Conservation (phyloP, 2,888 invertebrate species). For the Cerastoderma edule region DNA sequence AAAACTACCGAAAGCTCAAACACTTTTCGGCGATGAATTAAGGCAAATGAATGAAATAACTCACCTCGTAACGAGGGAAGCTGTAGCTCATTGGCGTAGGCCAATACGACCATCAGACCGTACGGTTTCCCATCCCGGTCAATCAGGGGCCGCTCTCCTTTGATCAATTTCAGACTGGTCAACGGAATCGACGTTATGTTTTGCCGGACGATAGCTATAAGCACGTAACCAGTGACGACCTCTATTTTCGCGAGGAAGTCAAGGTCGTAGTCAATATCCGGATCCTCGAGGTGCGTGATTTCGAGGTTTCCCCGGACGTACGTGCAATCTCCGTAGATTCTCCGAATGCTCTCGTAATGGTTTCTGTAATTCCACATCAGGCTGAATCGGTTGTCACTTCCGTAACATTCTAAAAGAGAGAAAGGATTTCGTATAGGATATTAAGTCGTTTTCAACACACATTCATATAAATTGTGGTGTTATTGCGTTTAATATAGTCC, state of each 20-base stretch:
- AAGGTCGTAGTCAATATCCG: conserved; percentile 90
- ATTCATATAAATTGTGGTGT: no score
- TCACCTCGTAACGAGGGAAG: conserved; percentile 12
- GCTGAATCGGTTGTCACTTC: conserved; percentile 72
- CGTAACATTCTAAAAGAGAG: conserved; percentile 71
- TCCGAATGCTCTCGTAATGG: conserved; percentile 72
- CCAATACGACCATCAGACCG: not conserved
- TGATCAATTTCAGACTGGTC: conserved; percentile 10
- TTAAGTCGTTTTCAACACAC: no score
- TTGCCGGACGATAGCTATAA: conserved; percentile 87
- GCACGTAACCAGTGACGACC: conserved; percentile 97
- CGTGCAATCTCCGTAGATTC: conserved; percentile 96
- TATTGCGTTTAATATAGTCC: no score
- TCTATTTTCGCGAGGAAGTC: conserved; percentile 96
- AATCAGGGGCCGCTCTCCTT: not conserved
- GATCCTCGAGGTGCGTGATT: conserved; percentile 92
- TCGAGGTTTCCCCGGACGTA: conserved; percentile 99
- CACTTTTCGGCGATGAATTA: no score
- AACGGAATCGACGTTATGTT: not conserved
- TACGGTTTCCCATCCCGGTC: not conserved
- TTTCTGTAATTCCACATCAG: conserved; percentile 67
- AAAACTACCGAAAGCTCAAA: no score
- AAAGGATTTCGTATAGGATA: no score
- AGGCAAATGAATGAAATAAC: no score
- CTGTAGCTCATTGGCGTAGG: conserved; percentile 1